These are phyloP conservation scores for Peucedramus taeniatus DNA, from an alignment of 2,113 vertebrate species.

Conservation along the genomic window DNA sequence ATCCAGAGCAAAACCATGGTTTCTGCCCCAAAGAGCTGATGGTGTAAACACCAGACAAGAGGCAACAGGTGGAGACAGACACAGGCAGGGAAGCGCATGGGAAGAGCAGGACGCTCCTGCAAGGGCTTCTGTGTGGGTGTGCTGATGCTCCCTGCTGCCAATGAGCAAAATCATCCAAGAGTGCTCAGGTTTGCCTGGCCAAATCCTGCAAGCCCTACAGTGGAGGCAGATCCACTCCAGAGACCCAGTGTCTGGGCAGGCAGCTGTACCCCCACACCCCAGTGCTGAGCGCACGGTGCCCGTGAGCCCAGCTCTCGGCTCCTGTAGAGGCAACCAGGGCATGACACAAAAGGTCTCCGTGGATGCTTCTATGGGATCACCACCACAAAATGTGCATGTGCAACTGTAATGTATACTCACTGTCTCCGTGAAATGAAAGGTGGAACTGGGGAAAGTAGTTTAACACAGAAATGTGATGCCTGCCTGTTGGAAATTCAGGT, in stretches of 20 bases:
- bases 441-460: background rate
- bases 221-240: background rate
- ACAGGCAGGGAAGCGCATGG: background rate
- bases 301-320: background rate
- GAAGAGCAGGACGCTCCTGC: background rate
- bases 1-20: background rate
- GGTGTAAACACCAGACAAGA: background rate
- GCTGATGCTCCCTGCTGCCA: background rate
- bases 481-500: background rate
- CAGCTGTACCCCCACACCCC: background rate
- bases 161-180: background rate
- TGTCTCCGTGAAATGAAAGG: background rate
- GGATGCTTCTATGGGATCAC: background rate
- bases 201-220: background rate
- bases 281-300: accelerated
- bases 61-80: conserved; percentile 41
- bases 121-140: conserved; percentile 7
- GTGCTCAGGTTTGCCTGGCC: background rate
- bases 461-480: background rate
- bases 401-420: accelerated
- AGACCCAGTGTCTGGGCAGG: background rate
- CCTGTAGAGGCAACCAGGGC: accelerated
- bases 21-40: conserved; percentile 50
- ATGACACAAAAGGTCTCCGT: background rate
- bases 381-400: accelerated